phyloP scores from a whole-genome alignment of 2,888 invertebrate genomes.

The Diaprepes abbreviatus region DNA sequence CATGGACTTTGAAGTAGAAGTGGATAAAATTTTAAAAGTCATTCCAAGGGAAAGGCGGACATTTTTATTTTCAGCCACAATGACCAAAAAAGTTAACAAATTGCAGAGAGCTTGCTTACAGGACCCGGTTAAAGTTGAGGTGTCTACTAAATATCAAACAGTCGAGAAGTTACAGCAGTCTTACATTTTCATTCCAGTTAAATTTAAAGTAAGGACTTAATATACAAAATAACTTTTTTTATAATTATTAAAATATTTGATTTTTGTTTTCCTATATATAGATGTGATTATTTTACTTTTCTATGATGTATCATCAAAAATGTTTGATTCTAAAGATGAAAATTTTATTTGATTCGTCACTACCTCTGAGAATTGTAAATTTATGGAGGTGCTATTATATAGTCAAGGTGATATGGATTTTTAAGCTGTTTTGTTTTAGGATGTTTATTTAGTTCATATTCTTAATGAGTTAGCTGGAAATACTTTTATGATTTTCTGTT shows the following conservation, averaged over 20 bases:
- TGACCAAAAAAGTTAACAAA: slow-evolving; percentile 98
- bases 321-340: slow-evolving; percentile 32
- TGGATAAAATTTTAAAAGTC: slow-evolving; percentile 93
- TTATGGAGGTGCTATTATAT: background rate
- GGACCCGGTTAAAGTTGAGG: slow-evolving; percentile 96
- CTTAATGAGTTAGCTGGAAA: slow-evolving; percentile 96
- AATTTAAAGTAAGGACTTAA: slow-evolving; percentile 82
- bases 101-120: slow-evolving; percentile 94
- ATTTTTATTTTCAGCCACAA: slow-evolving; percentile 97
- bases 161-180: slow-evolving; percentile 96
- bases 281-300: no score
- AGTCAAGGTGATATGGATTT: background rate
- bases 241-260: no score
- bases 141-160: slow-evolving; percentile 96
- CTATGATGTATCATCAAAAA: no score
- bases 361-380: slow-evolving; percentile 59
- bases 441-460: slow-evolving; percentile 95
- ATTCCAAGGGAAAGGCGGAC: slow-evolving; percentile 94
- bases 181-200: slow-evolving; percentile 95
- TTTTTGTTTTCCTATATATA: no score
- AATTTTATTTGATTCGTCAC: slow-evolving; percentile 57
- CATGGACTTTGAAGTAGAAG: slow-evolving; percentile 99
- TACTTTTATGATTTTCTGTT: slow-evolving; percentile 97
- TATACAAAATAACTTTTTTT: no score
- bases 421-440: slow-evolving; percentile 72